These are phyloP conservation scores for Anadara kagoshimensis DNA, from an alignment of 1,140 invertebrate genomes.

Conservation along the genomic window DNA sequence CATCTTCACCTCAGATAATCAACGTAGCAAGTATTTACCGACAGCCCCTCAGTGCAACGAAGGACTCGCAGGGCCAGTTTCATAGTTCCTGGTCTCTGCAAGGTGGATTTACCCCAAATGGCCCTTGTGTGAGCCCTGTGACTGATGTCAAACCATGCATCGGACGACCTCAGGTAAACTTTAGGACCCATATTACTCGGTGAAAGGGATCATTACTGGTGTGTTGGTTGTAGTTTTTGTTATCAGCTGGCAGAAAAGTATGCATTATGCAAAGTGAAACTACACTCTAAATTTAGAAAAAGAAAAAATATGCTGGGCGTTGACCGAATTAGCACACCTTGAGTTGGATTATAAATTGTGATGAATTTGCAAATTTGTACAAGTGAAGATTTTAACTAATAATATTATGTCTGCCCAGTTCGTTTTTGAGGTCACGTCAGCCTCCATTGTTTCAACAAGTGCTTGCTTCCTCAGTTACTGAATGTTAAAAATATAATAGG, in stretches of 20 bases:
- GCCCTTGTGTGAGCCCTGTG: conserved; percentile 45
- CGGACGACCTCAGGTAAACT: conserved; percentile 45
- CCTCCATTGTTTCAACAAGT: background rate
- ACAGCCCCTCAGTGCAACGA: conserved; percentile 46
- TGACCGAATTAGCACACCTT: too few species aligned
- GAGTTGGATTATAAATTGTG: too few species aligned
- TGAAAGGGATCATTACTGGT: conserved; percentile 9
- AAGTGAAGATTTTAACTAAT: background rate
- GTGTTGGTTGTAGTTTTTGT: background rate
- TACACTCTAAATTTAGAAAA: background rate
- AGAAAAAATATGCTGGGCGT: too few species aligned
- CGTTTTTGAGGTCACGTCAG: background rate
- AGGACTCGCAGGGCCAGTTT: conserved; percentile 33
- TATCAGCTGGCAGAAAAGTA: background rate
- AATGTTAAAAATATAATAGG: too few species aligned
- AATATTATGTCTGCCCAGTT: too few species aligned
- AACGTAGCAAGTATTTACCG: conserved; percentile 59
- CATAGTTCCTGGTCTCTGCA: conserved; percentile 26
- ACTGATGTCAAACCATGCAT: conserved; percentile 32
- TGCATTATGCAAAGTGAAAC: background rate
- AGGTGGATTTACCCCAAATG: conserved; percentile 47
- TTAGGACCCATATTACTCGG: background rate
- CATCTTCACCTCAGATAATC: conserved; percentile 55
- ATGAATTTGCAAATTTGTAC: background rate
- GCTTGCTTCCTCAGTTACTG: background rate